A percentile compares a stretch with the other conserved stretches of the same genome.
phyloP scores from a whole-genome alignment of 2,888 invertebrate genomes.

The Aethes cnicana region DNA sequence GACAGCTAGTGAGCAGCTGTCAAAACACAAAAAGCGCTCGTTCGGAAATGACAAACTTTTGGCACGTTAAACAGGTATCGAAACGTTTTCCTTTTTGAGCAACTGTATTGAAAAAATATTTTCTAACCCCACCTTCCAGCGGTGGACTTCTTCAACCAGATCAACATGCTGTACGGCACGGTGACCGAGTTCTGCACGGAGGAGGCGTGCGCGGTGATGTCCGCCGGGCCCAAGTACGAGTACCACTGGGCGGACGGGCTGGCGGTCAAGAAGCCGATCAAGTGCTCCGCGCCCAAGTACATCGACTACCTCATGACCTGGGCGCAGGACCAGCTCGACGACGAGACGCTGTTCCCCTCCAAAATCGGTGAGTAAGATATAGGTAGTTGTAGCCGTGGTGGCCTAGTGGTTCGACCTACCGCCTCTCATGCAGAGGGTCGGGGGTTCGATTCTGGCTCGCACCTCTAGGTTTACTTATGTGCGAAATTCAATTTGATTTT shows the following conservation, averaged over 20 bases:
- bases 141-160: conserved; percentile 99
- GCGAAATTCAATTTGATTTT: too few relatives aligned
- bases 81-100: too few relatives aligned
- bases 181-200: conserved; percentile 99
- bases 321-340: conserved; percentile 99
- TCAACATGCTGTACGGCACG: conserved; percentile 99
- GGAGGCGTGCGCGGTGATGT: conserved; percentile 98
- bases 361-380: conserved; percentile 87
- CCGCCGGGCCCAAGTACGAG: conserved; percentile 99
- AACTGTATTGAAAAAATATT: too few relatives aligned
- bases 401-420: too few relatives aligned
- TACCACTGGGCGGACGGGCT: conserved; percentile 99
- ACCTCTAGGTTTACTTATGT: too few relatives aligned
- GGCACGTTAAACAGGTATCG: too few relatives aligned
- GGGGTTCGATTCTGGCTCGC: too few relatives aligned
- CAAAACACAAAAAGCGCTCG: too few relatives aligned
- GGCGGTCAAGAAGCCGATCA: conserved; percentile 98
- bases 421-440: too few relatives aligned
- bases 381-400: too few relatives aligned
- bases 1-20: too few relatives aligned
- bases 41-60: too few relatives aligned
- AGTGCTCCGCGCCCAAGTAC: conserved; percentile 99
- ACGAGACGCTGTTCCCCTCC: conserved; percentile 98
- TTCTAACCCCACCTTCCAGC: conserved; percentile 89
- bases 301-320: conserved; percentile 99